These are phyloP conservation scores for Hexactinellida sp. DNA, from an alignment of 37 sponge, comb jelly and placozoan species.

Conservation along the genomic window DNA sequence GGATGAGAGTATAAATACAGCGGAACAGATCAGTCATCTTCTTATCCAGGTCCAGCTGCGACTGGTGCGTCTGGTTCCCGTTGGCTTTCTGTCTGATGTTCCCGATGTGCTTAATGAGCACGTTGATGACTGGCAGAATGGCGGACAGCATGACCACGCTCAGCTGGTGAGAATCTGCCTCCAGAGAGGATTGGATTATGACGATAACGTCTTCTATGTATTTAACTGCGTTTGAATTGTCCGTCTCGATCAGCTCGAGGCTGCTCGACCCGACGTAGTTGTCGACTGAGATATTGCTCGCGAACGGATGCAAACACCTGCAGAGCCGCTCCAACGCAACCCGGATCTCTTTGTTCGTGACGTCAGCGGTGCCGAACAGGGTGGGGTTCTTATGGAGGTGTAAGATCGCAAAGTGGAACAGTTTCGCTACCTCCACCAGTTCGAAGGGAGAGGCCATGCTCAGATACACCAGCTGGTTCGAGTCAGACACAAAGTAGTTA, in stretches of 20 bases:
- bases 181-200: background rate
- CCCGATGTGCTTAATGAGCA: background rate
- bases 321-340: background rate
- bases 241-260: background rate
- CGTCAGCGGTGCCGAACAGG: background rate
- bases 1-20: background rate
- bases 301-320: background rate
- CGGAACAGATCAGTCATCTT: background rate
- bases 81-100: background rate
- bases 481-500: background rate
- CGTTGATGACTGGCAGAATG: background rate
- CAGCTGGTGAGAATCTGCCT: background rate
- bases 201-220: background rate
- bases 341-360: background rate
- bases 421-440: background rate
- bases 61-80: background rate
- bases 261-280: background rate
- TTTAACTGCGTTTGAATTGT: background rate
- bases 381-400: background rate
- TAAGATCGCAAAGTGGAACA: background rate
- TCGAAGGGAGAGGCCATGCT: slow-evolving; percentile 6
- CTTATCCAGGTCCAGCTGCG: background rate
- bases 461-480: background rate
- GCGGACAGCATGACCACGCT: background rate
- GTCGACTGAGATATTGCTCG: background rate